Base-by-base conservation (phyloP, 2,797 vertebrate genomes). In the Enteromius anoplus region DNA sequence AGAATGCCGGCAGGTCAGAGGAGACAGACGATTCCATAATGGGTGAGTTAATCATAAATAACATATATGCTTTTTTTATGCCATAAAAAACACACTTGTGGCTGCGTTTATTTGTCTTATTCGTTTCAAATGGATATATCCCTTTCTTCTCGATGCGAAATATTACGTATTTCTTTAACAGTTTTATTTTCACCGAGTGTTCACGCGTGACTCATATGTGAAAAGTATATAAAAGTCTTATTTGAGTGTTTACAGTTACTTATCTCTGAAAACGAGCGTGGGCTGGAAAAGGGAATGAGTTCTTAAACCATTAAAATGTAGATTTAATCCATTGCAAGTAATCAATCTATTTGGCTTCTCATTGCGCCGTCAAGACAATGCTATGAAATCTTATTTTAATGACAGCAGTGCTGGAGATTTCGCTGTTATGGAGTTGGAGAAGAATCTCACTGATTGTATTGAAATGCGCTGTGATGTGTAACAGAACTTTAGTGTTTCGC, bases 41-140 rank as follows among this genome's bases (percentile, higher is more conserved):
- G 51, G 81, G 81, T 83, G 64, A 83, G 81, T 77, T 76, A 32
- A 68, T 37, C 17, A 65, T 42, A 55, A 37, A 19, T 37, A 65
- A 32, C n/a, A 75, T 42, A n/a, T 66, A 10, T 32, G 12, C 0
- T 9, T 60, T 12, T 23, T 75, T 53, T 9, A 66, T 23, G 8
- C 26, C 34, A 69, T 19, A 76, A 69, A 76, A 26, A 4, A 12
- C 11, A 77, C 37, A 77, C 51, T 69, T 58, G 66, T 80, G 26
- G 66, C 51, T 70, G 11, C 34, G 72, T 29, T 1, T 32, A 6
- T 69, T 4, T 49, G 26, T 51, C 34, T 45, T 17, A 32, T 42
- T 62, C 12, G 12, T 70, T 60, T 66, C 2, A 58, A 2, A 55
- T 14, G 2, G 32, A 64, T 4, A 7, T 15, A 5, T 6, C 8